Conservation (phyloP, 2,888 invertebrate species). For the Poecilobothrus nobilitatus region DNA sequence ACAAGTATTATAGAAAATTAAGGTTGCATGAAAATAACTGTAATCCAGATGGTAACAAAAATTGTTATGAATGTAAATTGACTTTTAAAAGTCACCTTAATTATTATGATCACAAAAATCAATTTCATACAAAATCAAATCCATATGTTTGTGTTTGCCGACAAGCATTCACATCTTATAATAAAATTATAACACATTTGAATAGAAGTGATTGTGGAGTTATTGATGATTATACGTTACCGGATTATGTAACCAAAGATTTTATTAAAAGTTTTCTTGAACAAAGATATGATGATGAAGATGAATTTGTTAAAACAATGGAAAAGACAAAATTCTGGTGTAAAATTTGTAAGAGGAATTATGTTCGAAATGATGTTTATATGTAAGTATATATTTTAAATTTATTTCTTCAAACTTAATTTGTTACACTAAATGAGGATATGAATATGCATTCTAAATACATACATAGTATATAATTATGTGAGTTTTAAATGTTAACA, state of each 20-base stretch:
- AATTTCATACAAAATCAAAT: not conserved
- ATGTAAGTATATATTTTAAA: not conserved
- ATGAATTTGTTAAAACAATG: constrained; percentile 1
- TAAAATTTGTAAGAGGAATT: not conserved
- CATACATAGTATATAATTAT: no score
- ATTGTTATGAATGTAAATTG: not conserved
- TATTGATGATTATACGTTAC: not conserved
- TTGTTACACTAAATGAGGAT: no score
- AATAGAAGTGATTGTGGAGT: not conserved
- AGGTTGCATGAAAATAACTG: not conserved
- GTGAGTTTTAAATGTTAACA: no score
- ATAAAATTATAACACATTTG: not conserved
- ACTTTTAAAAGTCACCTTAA: not conserved
- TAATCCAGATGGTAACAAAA: not conserved
- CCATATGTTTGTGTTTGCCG: not conserved
- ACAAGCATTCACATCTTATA: not conserved
- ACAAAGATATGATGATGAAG: not conserved
- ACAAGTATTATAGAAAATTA: not conserved
- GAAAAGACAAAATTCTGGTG: not conserved
- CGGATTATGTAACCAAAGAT: not conserved
- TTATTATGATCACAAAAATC: not conserved
- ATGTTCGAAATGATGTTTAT: not conserved
- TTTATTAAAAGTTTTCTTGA: not conserved
- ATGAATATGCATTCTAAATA: no score
- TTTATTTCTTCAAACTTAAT: not conserved